phyloP scores from a whole-genome alignment of 2,797 vertebrate genomes.

The Taeniopygia guttata region DNA sequence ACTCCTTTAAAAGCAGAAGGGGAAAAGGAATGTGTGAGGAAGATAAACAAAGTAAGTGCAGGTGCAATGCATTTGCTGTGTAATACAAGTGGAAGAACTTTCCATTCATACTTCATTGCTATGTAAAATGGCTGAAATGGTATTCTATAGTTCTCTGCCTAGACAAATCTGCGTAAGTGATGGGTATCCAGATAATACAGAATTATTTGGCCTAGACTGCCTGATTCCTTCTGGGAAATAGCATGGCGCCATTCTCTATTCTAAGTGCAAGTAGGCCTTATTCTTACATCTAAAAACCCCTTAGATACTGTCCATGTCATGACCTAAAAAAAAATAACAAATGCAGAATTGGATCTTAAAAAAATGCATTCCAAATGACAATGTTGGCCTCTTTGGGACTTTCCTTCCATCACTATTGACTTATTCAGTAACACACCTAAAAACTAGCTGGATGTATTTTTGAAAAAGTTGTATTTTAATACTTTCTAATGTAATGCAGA shows the following conservation, averaged over 20 bases:
- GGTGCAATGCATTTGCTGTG: background rate
- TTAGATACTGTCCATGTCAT: background rate
- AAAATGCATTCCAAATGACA: background rate
- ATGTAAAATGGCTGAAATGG: background rate
- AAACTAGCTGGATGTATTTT: background rate
- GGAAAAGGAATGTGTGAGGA: background rate
- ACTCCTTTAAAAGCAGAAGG: background rate
- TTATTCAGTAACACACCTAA: background rate
- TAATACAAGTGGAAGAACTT: background rate
- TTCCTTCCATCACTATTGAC: background rate
- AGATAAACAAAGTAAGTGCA: background rate
- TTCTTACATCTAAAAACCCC: background rate
- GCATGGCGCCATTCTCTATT: background rate
- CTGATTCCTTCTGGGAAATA: background rate
- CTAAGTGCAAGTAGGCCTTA: background rate
- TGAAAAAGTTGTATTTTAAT: background rate
- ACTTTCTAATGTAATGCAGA: background rate
- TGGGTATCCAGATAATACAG: rapidly evolving
- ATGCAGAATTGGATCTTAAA: background rate
- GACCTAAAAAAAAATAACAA: background rate
- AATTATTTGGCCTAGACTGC: background rate
- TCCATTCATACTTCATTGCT: background rate
- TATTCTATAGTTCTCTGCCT: background rate
- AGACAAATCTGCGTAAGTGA: background rate
- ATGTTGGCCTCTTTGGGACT: background rate